Percentiles rank a stretch among this genome's conserved stretches.
These are phyloP conservation scores for Melangyna quadrimaculata DNA, from an alignment of 2,888 invertebrate species.

Conservation along the genomic window DNA sequence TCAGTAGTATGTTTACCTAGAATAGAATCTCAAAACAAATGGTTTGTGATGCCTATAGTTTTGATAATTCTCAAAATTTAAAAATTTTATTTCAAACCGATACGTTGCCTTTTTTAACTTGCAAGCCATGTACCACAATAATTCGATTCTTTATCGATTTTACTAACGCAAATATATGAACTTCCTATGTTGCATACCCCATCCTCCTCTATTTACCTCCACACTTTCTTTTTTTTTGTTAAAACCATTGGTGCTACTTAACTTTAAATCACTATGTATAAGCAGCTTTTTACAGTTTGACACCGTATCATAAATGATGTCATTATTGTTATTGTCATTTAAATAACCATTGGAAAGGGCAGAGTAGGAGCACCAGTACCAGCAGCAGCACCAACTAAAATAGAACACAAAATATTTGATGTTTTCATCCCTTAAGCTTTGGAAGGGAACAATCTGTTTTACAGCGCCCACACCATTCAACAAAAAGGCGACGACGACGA, in stretches of 20 bases:
- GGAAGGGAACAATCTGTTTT: slow-evolving; percentile 40
- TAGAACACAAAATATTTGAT: slow-evolving; percentile 53
- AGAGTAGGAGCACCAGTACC: neutral
- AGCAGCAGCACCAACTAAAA: slow-evolving; percentile 14
- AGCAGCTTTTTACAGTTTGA: slow-evolving; percentile 71
- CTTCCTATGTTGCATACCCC: slow-evolving; percentile 2
- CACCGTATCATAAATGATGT: slow-evolving; percentile 70
- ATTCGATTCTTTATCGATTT: slow-evolving; percentile 20
- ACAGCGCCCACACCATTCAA: slow-evolving; percentile 1
- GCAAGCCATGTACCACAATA: neutral
- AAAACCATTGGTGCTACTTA: slow-evolving; percentile 56
- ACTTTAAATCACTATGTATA: slow-evolving; percentile 69
- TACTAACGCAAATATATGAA: slow-evolving; percentile 29
- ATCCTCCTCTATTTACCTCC: neutral
- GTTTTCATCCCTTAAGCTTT: slow-evolving; percentile 62
- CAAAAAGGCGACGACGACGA: neutral
- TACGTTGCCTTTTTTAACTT: neutral
- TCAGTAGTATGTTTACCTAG: too few species aligned
- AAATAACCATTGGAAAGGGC: slow-evolving; percentile 38
- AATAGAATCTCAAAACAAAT: too few species aligned
- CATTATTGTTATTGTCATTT: slow-evolving; percentile 72
- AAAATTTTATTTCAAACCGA: neutral
- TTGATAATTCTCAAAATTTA: neutral
- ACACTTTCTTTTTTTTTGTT: neutral
- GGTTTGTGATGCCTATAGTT: neutral